Percentiles rank a stretch among this genome's conserved stretches.
Conservation (phyloP, 2,113 vertebrate genomes). For the Motacilla tschutschensis region DNA sequence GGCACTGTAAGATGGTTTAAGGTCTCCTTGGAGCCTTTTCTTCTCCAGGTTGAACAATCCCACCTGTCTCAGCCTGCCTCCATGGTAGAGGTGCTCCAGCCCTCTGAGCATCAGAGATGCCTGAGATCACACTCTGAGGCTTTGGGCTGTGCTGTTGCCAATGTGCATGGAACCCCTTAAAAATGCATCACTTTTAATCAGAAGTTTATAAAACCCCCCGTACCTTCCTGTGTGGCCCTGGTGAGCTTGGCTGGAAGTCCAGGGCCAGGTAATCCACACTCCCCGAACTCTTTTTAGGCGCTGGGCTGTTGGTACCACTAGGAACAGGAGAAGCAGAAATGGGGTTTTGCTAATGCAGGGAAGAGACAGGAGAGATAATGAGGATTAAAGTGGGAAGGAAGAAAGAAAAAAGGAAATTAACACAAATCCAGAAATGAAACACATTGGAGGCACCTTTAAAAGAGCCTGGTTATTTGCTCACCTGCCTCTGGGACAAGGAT, state of each 20-base stretch:
- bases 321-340: slow-evolving; percentile 93
- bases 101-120: neutral
- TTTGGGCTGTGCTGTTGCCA: neutral
- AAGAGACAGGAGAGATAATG: slow-evolving; percentile 14
- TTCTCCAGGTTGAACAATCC: neutral
- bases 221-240: slow-evolving; percentile 95
- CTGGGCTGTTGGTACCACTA: slow-evolving; percentile 95
- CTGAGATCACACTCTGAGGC: neutral
- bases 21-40: neutral
- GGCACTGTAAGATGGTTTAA: neutral
- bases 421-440: neutral
- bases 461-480: neutral
- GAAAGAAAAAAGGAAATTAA: neutral
- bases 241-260: slow-evolving; percentile 93
- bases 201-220: neutral
- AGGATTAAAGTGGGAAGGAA: slow-evolving; percentile 26
- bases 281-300: slow-evolving; percentile 87
- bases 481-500: neutral
- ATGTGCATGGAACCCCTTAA: neutral
- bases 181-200: neutral
- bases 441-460: neutral
- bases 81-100: neutral
- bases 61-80: neutral
- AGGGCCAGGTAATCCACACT: slow-evolving; percentile 94
- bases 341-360: slow-evolving; percentile 88